Evolutionary conservation across 2,888 invertebrate genomes (phyloP).

Genomic region (Mesochorus sp.): DNA sequence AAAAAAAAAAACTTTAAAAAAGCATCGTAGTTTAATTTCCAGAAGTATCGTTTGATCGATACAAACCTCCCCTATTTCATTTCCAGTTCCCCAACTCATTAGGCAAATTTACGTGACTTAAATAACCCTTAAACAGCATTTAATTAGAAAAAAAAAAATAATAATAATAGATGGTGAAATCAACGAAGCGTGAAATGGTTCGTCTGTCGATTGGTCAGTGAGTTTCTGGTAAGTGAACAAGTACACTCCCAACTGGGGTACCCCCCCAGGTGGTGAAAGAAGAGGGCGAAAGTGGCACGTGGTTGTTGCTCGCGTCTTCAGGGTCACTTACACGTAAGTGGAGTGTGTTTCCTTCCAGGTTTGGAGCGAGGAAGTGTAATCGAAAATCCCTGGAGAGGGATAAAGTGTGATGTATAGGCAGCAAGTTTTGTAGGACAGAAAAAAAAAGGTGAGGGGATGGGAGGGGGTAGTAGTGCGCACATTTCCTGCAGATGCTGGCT

Average conservation of each 20-base stretch:
- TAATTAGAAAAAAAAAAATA: not conserved
- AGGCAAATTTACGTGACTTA: not conserved
- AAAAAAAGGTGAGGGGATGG: not conserved
- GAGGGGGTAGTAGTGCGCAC: conserved; percentile 15
- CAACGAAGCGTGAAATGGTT: conserved; percentile 50
- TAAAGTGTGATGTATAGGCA: not conserved
- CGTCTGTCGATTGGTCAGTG: conserved; percentile 49
- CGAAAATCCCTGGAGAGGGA: not conserved
- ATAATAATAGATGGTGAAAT: conserved; percentile 7
- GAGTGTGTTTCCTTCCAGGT: too few relatives aligned
- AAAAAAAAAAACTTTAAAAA: not conserved
- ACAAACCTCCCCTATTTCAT: not conserved
- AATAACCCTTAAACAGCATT: not conserved
- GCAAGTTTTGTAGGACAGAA: conserved; percentile 2
- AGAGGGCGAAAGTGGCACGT: too few relatives aligned
- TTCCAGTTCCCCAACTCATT: not conserved
- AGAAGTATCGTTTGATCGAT: too few relatives aligned
- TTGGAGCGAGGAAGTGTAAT: too few relatives aligned
- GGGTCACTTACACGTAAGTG: too few relatives aligned
- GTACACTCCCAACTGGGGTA: too few relatives aligned
- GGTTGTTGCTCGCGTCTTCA: too few relatives aligned
- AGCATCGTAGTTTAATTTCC: not conserved
- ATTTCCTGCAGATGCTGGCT: conserved; percentile 57
- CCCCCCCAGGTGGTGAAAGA: conserved; percentile 51
- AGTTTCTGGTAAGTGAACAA: too few relatives aligned